phyloP scores from a whole-genome alignment of 2,797 vertebrate species.

The Neolamprologus multifasciatus region DNA sequence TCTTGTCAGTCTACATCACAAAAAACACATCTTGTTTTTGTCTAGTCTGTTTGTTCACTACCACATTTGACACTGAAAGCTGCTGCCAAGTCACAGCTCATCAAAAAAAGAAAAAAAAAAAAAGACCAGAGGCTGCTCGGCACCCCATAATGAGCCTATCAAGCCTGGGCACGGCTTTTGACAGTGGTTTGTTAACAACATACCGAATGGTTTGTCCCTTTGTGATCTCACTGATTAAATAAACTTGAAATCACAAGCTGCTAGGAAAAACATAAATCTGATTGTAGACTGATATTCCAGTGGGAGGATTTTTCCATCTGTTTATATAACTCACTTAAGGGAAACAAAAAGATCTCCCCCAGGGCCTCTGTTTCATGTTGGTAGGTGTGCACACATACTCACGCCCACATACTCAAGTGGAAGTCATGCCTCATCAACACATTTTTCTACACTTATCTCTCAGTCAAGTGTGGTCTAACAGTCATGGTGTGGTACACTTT shows the following conservation, averaged over 20 bases:
- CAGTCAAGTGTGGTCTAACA: not conserved
- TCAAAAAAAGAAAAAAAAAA: conserved; percentile 33
- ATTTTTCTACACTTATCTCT: not conserved
- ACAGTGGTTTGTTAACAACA: conserved; percentile 39
- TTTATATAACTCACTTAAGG: conserved; percentile 41
- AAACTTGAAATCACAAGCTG: conserved; percentile 54
- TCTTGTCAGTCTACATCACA: not conserved
- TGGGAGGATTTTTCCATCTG: conserved; percentile 53
- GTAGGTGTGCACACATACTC: not conserved
- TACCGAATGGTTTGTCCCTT: conserved; percentile 36
- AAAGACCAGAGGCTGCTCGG: conserved; percentile 17
- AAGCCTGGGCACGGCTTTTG: conserved; percentile 38
- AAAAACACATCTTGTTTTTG: not conserved
- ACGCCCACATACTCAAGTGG: not conserved
- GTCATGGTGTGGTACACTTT: not conserved
- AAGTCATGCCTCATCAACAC: not conserved
- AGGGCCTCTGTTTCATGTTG: conserved; percentile 3
- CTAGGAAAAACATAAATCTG: conserved; percentile 44
- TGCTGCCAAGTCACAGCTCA: conserved; percentile 30
- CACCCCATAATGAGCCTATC: conserved; percentile 30
- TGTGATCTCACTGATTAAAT: conserved; percentile 51
- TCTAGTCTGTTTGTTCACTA: not conserved
- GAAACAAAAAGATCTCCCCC: not conserved
- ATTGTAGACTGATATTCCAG: conserved; percentile 36
- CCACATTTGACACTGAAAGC: not conserved